Evolutionary conservation across 92 coral and sea anemone species (phyloP).

Genomic region (Porites lobata): DNA sequence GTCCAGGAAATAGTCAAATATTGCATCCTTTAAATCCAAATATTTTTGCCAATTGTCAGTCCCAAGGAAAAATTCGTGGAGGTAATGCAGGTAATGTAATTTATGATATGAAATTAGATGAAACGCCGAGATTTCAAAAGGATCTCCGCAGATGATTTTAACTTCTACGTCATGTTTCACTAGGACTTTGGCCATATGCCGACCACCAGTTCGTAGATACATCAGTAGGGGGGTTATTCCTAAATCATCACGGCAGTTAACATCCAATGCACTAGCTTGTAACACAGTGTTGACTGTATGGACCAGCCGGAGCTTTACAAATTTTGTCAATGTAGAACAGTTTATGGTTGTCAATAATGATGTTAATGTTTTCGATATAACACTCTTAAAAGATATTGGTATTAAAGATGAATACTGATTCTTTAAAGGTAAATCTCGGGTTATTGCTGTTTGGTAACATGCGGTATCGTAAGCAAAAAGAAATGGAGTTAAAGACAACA

Average conservation of each 20-base stretch:
- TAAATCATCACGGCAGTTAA: conserved; percentile 16
- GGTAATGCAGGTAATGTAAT: conserved; percentile 32
- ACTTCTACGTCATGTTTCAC: conserved; percentile 37
- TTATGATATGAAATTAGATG: conserved; percentile 66
- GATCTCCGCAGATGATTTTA: conserved; percentile 44
- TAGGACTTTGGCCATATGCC: conserved; percentile 65
- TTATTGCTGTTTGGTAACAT: neutral
- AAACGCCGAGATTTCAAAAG: conserved; percentile 37
- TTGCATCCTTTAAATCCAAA: conserved; percentile 16
- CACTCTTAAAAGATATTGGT: neutral
- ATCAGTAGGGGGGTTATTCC: conserved; percentile 26
- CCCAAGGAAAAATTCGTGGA: neutral
- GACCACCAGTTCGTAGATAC: conserved; percentile 48
- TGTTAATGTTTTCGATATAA: neutral
- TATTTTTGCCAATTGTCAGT: conserved; percentile 27
- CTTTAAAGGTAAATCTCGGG: neutral
- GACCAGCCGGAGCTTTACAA: neutral
- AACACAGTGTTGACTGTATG: neutral
- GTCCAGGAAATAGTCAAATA: conserved; percentile 54
- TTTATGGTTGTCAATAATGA: neutral
- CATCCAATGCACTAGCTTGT: conserved; percentile 29
- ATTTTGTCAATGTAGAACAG: neutral
- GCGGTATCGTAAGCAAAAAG: neutral
- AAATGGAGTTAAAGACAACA: conserved; percentile 11
- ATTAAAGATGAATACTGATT: neutral